phyloP scores from a whole-genome alignment of 2,113 vertebrate species.

The Romanogobio albipinnatus region DNA sequence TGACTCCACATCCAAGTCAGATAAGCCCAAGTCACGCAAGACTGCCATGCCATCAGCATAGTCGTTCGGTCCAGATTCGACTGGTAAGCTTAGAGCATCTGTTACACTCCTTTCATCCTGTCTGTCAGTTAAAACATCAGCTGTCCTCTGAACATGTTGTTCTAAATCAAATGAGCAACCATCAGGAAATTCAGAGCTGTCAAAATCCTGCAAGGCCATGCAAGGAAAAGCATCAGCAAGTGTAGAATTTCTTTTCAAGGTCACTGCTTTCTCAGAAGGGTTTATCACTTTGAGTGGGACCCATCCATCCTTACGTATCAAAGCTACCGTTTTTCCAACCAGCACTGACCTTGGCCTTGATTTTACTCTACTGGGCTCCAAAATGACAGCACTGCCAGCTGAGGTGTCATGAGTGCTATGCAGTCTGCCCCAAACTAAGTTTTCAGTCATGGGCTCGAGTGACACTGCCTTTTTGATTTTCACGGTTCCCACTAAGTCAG shows the following conservation, averaged over 20 bases:
- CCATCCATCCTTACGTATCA: not conserved
- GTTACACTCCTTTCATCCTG: conserved; percentile 4
- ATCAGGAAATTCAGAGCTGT: too few species aligned
- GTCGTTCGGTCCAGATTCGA: not conserved
- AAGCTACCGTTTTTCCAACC: not conserved
- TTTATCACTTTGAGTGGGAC: not conserved
- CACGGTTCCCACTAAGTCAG: too few species aligned
- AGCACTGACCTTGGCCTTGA: not conserved
- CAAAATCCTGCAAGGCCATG: too few species aligned
- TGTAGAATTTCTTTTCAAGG: not conserved
- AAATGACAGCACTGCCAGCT: conserved; percentile 4
- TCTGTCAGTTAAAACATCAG: not conserved
- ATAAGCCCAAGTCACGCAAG: not conserved
- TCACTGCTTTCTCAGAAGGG: not conserved
- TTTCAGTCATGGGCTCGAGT: conserved; percentile 10
- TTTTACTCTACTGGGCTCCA: not conserved
- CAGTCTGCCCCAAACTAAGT: conserved; percentile 30
- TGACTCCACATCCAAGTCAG: not conserved
- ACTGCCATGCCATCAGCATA: not conserved
- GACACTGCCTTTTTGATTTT: not conserved
- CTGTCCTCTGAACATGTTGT: not conserved
- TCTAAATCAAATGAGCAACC: too few species aligned
- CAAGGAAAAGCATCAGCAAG: too few species aligned
- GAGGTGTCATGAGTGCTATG: not conserved
- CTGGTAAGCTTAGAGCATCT: not conserved